phyloP scores from a whole-genome alignment of 2,113 vertebrate species.

The Paramormyrops kingsleyae region DNA sequence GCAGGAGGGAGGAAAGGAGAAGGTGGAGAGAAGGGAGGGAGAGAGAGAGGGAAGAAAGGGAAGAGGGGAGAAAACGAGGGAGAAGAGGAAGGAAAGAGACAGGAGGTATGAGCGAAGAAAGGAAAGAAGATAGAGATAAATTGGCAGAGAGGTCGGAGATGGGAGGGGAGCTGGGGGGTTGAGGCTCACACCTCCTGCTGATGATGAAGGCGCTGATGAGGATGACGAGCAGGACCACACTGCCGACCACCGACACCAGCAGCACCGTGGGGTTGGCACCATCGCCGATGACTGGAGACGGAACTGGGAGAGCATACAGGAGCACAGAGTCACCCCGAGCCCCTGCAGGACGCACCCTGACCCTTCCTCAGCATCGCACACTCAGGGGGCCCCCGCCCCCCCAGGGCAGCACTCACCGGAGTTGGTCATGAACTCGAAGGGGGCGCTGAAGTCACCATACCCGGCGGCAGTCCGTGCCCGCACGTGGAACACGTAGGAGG shows the following conservation, averaged over 20 bases:
- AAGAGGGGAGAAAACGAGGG: background rate
- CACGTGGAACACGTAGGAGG: conserved; percentile 93
- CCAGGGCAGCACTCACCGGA: conserved; percentile 67
- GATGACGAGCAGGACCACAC: conserved; percentile 89
- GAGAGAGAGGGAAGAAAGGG: background rate
- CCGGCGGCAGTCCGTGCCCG: conserved; percentile 89
- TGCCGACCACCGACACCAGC: conserved; percentile 86
- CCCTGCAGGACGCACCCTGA: background rate
- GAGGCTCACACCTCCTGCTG: conserved; percentile 89
- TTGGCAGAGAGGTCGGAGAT: background rate
- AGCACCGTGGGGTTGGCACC: conserved; percentile 89
- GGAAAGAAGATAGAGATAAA: background rate
- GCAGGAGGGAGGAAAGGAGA: background rate
- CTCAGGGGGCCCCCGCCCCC: background rate
- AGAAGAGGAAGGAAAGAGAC: background rate
- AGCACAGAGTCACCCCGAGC: background rate
- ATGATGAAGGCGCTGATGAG: conserved; percentile 92
- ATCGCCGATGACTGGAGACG: conserved; percentile 87
- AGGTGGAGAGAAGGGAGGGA: background rate
- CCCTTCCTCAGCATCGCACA: background rate
- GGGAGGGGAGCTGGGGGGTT: background rate
- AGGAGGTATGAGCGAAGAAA: background rate
- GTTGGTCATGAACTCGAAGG: conserved; percentile 93
- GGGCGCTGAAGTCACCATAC: conserved; percentile 91
- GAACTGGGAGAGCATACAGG: conserved; percentile 58